A percentile compares a stretch with the other conserved stretches of the same genome.
Conservation (phyloP, 2,113 vertebrate genomes). For the Hemibagrus wyckioides region DNA sequence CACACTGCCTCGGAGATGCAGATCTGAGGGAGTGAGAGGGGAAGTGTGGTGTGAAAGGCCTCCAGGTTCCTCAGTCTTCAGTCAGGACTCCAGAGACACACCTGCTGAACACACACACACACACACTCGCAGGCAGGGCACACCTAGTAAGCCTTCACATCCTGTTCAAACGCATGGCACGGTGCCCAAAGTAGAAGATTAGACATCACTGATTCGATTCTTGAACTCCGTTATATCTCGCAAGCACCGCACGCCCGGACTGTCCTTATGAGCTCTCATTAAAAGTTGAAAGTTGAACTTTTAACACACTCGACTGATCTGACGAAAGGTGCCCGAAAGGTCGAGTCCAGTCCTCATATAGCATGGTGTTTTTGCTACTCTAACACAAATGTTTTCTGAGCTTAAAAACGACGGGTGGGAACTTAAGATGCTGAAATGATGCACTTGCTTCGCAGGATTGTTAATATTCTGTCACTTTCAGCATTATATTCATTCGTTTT, state of each 20-base stretch:
- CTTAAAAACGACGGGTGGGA: neutral
- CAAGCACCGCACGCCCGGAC: neutral
- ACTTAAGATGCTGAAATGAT: neutral
- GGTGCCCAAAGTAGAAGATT: constrained; percentile 3
- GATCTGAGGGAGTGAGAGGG: constrained; percentile 25
- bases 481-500: neutral
- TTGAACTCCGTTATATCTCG: neutral
- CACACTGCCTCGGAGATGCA: constrained; percentile 40
- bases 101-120: constrained; percentile 35
- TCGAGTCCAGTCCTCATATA: neutral
- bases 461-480: neutral
- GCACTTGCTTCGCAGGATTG: neutral
- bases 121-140: constrained; percentile 26
- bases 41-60: constrained; percentile 37
- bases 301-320: neutral
- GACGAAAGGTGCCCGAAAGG: neutral
- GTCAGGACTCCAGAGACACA: constrained; percentile 37
- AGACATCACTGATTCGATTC: constrained; percentile 4
- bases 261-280: neutral
- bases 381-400: neutral
- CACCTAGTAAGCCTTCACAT: neutral
- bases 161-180: constrained; percentile 33
- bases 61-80: constrained; percentile 33
- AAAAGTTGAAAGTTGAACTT: constrained; percentile 14
- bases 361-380: neutral